Conservation (phyloP, 1,140 invertebrate genomes). For the Sminthurinus signatus region DNA sequence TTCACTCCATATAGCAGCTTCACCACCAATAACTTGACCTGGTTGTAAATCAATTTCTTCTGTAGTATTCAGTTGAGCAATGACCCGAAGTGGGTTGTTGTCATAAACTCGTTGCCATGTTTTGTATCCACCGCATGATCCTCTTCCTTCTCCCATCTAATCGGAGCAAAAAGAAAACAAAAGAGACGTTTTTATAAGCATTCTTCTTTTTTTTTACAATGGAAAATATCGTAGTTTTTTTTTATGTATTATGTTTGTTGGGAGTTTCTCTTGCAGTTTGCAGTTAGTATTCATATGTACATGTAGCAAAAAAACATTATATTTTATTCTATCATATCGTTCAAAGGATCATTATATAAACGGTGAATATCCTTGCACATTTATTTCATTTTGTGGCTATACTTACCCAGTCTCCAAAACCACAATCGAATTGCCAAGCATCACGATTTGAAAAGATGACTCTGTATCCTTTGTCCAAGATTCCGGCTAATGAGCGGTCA, state of each 20-base stretch:
- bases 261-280: too few species aligned
- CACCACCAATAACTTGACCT: constrained; percentile 44
- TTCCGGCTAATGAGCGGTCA: constrained; percentile 40
- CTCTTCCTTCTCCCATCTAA: constrained; percentile 41
- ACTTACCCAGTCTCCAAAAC: constrained; percentile 44
- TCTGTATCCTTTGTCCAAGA: constrained; percentile 42
- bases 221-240: neutral
- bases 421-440: constrained; percentile 45
- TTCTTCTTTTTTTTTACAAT: neutral
- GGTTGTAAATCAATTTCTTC: constrained; percentile 40
- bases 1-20: constrained; percentile 44
- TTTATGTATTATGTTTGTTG: too few species aligned
- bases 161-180: neutral
- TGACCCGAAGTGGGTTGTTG: constrained; percentile 43
- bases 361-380: too few species aligned
- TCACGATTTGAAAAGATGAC: constrained; percentile 44
- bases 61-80: constrained; percentile 39
- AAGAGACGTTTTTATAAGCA: neutral
- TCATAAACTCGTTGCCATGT: constrained; percentile 46
- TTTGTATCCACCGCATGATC: constrained; percentile 44
- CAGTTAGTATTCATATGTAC: too few species aligned
- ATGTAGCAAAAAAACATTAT: too few species aligned
- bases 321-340: too few species aligned
- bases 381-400: too few species aligned
- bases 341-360: too few species aligned